Evolutionary conservation across 2,888 invertebrate species (phyloP), one percentile per base, ranked within the genome.

Genomic region (Volucella bombylans): DNA sequence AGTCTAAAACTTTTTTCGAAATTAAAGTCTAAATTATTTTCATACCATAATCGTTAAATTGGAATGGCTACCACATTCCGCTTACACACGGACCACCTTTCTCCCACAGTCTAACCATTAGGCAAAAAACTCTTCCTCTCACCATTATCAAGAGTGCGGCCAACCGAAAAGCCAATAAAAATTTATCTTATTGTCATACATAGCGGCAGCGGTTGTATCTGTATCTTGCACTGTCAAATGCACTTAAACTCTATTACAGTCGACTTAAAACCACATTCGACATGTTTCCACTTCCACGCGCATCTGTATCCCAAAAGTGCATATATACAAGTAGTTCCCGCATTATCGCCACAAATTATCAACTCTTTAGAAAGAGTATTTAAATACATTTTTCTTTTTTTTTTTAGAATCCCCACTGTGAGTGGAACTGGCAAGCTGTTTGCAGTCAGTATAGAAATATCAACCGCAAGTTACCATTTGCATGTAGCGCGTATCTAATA

Each of bases 301-400:
- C 74, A 71, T 71, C 41, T 76, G 50, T 61, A 64, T 71, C n/a
- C 43, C 52, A 45, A 38, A 49, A 49, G 43, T 67, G 59, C 14
- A 57, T 71, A 49, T 73, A 68, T 73, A 79, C 79, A 54, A 39
- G 52, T 72, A 74, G 71, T 74, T 68, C 83, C 74, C 74, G 74
- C 83, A 79, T 73, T 83, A 83, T 83, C 73, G 64, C 69, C 74
- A 71, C 80, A 74, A 65, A 74, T 80, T 74, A 80, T 83, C 74
- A 52, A 62, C 68, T 68, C 69, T 52, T 43, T 57, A 47, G n/a
- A 12, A 64, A 54, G 18, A 31, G 31, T 31, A 31, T 31, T 31
- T 31, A 31, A 6, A 31, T 31, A 6, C 6, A 31, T 31, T 31
- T 31, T 23, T 23, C n/a, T 23, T 23, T 31, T 31, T 31, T 31